Conservation (phyloP, 2,113 vertebrate genomes). For the Gobius niger region DNA sequence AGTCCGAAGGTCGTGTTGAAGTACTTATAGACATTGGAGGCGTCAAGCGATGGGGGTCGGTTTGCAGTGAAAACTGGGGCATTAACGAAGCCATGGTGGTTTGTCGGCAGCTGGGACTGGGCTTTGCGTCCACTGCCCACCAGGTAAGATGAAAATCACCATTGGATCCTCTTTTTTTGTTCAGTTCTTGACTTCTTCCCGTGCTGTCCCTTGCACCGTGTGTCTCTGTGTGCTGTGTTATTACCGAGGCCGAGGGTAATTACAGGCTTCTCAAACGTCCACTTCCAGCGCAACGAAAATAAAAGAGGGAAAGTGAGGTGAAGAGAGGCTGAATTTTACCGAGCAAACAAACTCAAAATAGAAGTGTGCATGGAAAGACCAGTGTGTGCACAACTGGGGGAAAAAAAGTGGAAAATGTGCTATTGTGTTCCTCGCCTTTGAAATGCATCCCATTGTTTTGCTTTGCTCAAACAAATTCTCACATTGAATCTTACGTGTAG, state of each 20-base stretch:
- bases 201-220: slow-evolving; percentile 23
- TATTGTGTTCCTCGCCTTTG: slow-evolving; percentile 55
- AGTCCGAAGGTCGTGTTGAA: slow-evolving; percentile 87
- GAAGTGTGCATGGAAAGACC: slow-evolving; percentile 61
- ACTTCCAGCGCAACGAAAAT: slow-evolving; percentile 71
- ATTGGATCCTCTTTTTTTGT: not conserved
- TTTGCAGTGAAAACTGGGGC: slow-evolving; percentile 95
- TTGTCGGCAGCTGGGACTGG: slow-evolving; percentile 90
- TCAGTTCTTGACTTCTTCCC: slow-evolving; percentile 17
- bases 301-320: slow-evolving; percentile 70
- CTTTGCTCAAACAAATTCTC: slow-evolving; percentile 7
- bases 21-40: slow-evolving; percentile 84
- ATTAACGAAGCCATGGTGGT: slow-evolving; percentile 94
- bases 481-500: not conserved
- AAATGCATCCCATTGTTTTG: slow-evolving; percentile 22
- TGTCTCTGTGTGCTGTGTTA: slow-evolving; percentile 74
- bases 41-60: slow-evolving; percentile 81
- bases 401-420: slow-evolving; percentile 63
- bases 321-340: slow-evolving; percentile 61
- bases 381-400: slow-evolving; percentile 31
- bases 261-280: slow-evolving; percentile 75
- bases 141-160: slow-evolving; percentile 61
- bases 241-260: slow-evolving; percentile 77
- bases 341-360: slow-evolving; percentile 80
- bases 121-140: slow-evolving; percentile 84